These are phyloP conservation scores for Manis pentadactyla DNA, from an alignment of 2,797 vertebrate species.

Conservation along the genomic window DNA sequence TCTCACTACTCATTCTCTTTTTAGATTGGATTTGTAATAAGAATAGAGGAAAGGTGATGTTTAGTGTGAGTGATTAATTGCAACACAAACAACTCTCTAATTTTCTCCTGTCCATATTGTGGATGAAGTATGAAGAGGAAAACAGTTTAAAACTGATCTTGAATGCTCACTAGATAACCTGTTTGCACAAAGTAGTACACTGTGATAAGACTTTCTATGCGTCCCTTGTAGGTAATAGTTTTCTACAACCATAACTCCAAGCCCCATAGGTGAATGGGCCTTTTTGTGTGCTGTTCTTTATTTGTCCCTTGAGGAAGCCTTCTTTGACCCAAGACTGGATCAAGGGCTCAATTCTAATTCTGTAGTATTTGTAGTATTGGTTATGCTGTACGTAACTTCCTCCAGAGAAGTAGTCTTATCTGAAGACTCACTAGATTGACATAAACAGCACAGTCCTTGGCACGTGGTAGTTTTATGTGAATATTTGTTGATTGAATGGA, in stretches of 20 bases:
- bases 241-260: not conserved
- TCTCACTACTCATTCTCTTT: not conserved
- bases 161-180: not conserved
- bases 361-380: not conserved
- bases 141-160: not conserved
- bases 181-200: not conserved
- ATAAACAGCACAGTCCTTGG: not conserved
- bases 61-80: not conserved
- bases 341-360: rapidly evolving
- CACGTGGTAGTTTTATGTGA: not conserved
- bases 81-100: not conserved
- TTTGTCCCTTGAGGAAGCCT: not conserved
- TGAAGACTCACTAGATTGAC: not conserved
- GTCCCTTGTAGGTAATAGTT: not conserved
- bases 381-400: not conserved
- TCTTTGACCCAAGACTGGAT: not conserved
- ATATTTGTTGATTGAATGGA: not conserved
- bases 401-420: not conserved
- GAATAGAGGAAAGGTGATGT: not conserved
- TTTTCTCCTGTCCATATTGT: not conserved
- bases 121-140: not conserved
- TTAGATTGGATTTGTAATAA: not conserved
- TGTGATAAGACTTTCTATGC: not conserved
- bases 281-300: not conserved
- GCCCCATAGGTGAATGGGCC: not conserved